A percentile compares a stretch with the other conserved stretches of the same genome.
These are phyloP conservation scores for Microctenopoma steveboyesi DNA, from an alignment of 2,797 vertebrate species.

Conservation along the genomic window DNA sequence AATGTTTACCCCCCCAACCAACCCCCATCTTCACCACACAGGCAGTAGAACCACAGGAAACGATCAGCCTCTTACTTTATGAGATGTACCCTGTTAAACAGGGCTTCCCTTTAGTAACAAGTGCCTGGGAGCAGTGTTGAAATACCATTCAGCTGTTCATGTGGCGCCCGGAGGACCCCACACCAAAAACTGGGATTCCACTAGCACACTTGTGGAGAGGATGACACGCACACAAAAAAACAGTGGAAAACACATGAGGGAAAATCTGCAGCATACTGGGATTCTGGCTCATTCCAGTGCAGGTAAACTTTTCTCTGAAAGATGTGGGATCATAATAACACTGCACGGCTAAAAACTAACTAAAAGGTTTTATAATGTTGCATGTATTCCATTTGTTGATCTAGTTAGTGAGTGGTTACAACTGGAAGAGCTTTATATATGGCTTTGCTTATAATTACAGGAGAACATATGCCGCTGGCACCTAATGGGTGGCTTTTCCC, in stretches of 20 bases:
- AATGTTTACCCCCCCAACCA: background rate
- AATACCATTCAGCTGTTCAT: slow-evolving; percentile 53
- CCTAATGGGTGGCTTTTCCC: too few species aligned
- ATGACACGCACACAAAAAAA: slow-evolving; percentile 14
- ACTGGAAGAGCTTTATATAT: too few species aligned
- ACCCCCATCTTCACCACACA: background rate
- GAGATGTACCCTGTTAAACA: slow-evolving; percentile 50
- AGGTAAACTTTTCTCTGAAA: background rate
- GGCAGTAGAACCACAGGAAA: slow-evolving; percentile 29
- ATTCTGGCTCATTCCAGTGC: background rate
- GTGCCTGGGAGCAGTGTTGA: slow-evolving; percentile 57
- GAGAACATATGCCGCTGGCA: too few species aligned
- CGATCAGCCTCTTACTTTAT: slow-evolving; percentile 47
- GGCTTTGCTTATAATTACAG: too few species aligned
- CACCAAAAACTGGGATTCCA: slow-evolving; percentile 48
- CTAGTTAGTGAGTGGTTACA: too few species aligned
- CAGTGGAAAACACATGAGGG: slow-evolving; percentile 22
- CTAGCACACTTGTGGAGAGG: slow-evolving; percentile 31
- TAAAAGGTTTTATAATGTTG: too few species aligned
- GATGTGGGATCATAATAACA: too few species aligned
- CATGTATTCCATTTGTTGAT: too few species aligned
- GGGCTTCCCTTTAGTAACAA: slow-evolving; percentile 64
- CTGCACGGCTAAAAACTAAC: too few species aligned
- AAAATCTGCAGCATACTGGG: background rate
- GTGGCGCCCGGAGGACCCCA: slow-evolving; percentile 62